Base-by-base conservation (phyloP, 2,797 vertebrate species). In the Menidia menidia region DNA sequence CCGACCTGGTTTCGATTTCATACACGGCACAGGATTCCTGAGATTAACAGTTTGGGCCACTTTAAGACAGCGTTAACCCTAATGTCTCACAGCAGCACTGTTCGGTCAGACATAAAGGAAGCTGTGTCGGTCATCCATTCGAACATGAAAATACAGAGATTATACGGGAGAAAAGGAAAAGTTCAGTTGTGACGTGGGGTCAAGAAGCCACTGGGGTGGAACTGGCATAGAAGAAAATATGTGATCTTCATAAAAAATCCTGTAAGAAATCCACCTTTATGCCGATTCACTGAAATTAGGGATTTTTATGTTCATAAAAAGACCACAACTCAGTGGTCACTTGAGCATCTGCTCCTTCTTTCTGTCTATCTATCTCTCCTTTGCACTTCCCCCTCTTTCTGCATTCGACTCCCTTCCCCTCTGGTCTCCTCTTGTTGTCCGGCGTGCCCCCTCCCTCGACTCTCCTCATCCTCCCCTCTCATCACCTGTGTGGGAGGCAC, bases 401-500 rank as follows among this genome's bases (percentile, higher is more conserved):
- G 8, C 75, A 8, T 67, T 78, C 66, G 16, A 3, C 48, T 73
- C 60, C 51, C 44, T 50, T 44, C 33, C 45, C 51, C 41, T 45
- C 71, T 57, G 42, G 53, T 81, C 70, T 60, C 70, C 64, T 64
- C 55, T 54, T 68, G 41, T 48, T 64, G 54, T 80, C 76, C 73
- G 35, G 63, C 55, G 64, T 43, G 7, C 35, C 68, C 68, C 76
- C 71, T 68, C 39, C 33, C 31, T 18, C 19, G 35, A 39, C 35
- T 39, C 35, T 47, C 78, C 35, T 47, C 67, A 35, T 79, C 83
- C 42, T 51, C 68, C 64, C 59, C 64, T 80, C 72, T 76, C 74
- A 77, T 83, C 82, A 85, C 74, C 74, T 88, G 88, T 90, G 86
- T 87, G 88, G 90, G 90, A 86, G 87, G 84, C 81, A 86, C 81